Evolutionary conservation across 2,797 vertebrate genomes (phyloP).

Genomic region (Pteropus rufus): DNA sequence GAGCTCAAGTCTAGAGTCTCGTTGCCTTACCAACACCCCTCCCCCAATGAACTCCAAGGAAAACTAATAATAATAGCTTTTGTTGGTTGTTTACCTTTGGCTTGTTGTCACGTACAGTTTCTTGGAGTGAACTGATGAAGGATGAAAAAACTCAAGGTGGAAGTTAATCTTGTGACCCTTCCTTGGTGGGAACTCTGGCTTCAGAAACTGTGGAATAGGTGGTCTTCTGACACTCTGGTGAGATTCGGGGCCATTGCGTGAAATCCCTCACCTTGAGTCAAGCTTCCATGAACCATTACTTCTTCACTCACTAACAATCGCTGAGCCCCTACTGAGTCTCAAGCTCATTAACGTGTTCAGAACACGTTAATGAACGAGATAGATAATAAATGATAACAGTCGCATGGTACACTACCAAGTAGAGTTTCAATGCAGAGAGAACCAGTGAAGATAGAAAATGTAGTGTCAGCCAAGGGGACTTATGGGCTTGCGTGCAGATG

Average conservation of each 20-base stretch:
- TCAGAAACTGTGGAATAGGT: too few relatives aligned
- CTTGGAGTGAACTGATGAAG: neutral
- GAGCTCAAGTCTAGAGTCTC: neutral
- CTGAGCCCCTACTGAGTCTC: fast-evolving
- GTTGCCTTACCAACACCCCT: neutral
- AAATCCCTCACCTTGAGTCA: neutral
- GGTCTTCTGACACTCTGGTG: neutral
- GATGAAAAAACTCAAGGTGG: neutral
- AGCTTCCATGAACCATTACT: fast-evolving
- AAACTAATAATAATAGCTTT: neutral
- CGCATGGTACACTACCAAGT: neutral
- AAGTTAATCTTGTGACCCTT: neutral
- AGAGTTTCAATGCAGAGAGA: neutral
- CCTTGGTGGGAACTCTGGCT: neutral
- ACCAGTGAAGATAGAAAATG: neutral
- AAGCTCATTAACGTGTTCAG: neutral
- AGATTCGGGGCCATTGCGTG: fast-evolving
- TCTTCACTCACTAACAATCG: neutral
- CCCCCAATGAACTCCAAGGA: neutral
- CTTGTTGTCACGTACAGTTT: fast-evolving
- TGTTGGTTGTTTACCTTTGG: neutral
- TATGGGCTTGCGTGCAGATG: fast-evolving
- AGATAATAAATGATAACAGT: too few relatives aligned
- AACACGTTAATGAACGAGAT: neutral
- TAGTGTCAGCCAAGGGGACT: fast-evolving